Percentiles rank a stretch among this genome's conserved stretches.
phyloP scores from a whole-genome alignment of 2,113 vertebrate species.

The Polyodon spathula region DNA sequence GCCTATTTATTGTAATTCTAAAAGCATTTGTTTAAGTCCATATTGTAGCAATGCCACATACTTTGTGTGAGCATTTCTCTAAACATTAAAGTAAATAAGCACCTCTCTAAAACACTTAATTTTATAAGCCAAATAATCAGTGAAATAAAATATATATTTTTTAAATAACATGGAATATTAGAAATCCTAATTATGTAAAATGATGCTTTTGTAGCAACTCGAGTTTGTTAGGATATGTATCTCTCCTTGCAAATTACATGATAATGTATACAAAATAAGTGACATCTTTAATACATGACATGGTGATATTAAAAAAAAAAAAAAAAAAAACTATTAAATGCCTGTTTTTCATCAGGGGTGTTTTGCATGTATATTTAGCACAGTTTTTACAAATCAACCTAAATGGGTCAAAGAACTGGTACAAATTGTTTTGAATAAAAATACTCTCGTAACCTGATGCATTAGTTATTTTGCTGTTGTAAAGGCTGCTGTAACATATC shows the following conservation, averaged over 20 bases:
- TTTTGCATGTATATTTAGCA: conserved; percentile 15
- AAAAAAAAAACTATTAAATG: conserved; percentile 15
- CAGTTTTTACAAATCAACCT: conserved; percentile 12
- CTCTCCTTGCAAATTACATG: conserved; percentile 40
- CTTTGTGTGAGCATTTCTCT: too few relatives aligned
- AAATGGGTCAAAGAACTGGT: conserved; percentile 1
- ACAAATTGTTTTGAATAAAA: neutral
- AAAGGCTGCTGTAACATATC: neutral
- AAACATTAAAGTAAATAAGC: neutral
- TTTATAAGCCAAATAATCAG: neutral
- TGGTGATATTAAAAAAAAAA: conserved; percentile 47
- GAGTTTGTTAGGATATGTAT: conserved; percentile 28
- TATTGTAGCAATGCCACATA: too few relatives aligned
- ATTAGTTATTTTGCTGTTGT: neutral
- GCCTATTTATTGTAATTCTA: too few relatives aligned
- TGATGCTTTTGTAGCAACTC: conserved; percentile 22
- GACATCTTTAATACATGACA: conserved; percentile 53
- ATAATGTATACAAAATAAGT: conserved; percentile 37
- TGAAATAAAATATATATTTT: neutral
- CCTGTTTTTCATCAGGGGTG: conserved; percentile 15
- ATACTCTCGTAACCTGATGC: neutral
- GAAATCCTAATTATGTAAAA: conserved; percentile 19
- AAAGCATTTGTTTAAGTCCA: too few relatives aligned
- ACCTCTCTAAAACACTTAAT: neutral
- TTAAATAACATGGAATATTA: conserved; percentile 13